These are phyloP conservation scores for Echinops telfairi DNA, from an alignment of 2,113 vertebrate genomes.

Conservation along the genomic window DNA sequence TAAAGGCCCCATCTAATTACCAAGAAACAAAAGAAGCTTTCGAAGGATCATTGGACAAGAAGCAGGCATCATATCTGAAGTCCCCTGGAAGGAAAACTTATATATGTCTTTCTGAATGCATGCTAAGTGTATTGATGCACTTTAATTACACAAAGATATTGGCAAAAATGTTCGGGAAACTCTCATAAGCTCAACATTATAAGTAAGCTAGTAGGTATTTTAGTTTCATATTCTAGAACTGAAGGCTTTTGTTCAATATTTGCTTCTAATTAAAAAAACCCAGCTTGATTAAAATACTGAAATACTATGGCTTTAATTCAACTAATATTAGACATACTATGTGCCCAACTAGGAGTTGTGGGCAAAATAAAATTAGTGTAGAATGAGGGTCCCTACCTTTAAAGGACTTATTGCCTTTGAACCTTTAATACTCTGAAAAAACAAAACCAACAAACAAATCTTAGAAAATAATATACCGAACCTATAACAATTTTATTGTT, in stretches of 20 bases:
- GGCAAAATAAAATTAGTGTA: background rate
- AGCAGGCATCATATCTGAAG: background rate
- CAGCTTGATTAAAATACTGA: conserved; percentile 37
- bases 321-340: conserved; percentile 6
- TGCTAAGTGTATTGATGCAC: conserved; percentile 46
- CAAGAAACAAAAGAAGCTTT: conserved; percentile 5
- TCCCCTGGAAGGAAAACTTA: conserved; percentile 21
- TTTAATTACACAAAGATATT: conserved; percentile 59
- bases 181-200: conserved; percentile 35
- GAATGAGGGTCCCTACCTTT: background rate
- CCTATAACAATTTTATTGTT: background rate
- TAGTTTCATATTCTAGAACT: conserved; percentile 38
- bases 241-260: conserved; percentile 38
- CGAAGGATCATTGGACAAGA: background rate
- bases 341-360: background rate
- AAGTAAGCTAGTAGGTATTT: conserved; percentile 48
- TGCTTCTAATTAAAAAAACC: conserved; percentile 55
- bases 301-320: conserved; percentile 37
- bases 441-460: background rate
- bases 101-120: conserved; percentile 43
- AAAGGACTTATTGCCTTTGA: conserved; percentile 32
- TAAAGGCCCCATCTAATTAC: conserved; percentile 16
- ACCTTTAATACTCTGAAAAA: background rate
- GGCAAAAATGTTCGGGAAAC: conserved; percentile 61
- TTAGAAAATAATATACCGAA: background rate